These are phyloP conservation scores for Pampusana beccarii DNA, from an alignment of 2,113 vertebrate species.

Conservation along the genomic window DNA sequence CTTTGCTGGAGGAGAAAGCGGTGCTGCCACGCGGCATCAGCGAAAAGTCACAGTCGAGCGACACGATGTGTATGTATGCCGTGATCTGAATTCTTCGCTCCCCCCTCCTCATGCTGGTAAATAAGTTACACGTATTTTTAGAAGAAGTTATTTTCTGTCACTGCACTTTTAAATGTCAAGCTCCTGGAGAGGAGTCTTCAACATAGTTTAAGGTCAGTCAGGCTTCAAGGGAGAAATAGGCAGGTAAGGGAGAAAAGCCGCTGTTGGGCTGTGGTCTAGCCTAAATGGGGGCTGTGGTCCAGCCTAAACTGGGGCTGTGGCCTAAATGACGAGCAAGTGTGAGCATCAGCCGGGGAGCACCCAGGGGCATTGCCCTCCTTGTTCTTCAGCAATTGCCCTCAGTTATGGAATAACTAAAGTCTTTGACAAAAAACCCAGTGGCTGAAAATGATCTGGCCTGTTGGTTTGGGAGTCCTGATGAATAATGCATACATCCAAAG, in stretches of 20 bases:
- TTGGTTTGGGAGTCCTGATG: neutral
- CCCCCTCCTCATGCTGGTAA: slow-evolving; percentile 25
- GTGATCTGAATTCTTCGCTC: slow-evolving; percentile 38
- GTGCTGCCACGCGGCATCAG: neutral
- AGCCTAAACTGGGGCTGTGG: neutral
- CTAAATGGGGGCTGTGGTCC: neutral
- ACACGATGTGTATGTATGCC: neutral
- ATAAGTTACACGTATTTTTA: slow-evolving; percentile 63
- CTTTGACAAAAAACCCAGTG: neutral
- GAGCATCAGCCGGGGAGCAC: neutral
- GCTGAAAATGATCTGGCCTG: neutral
- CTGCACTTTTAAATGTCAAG: slow-evolving; percentile 61
- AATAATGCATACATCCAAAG: slow-evolving; percentile 47
- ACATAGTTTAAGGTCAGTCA: slow-evolving; percentile 56
- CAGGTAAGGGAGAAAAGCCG: neutral
- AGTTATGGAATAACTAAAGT: neutral
- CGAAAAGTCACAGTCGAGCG: neutral
- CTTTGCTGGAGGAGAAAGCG: neutral
- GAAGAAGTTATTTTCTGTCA: slow-evolving; percentile 60
- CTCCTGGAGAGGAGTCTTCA: slow-evolving; percentile 41
- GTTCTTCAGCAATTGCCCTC: neutral
- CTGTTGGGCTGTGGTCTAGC: neutral
- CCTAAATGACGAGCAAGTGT: neutral
- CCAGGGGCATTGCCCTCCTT: neutral
- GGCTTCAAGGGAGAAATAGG: slow-evolving; percentile 7